Percentiles rank a stretch among this genome's conserved stretches.
These are phyloP conservation scores for Tachysurus fulvidraco DNA, from an alignment of 2,113 vertebrate species.

Conservation along the genomic window DNA sequence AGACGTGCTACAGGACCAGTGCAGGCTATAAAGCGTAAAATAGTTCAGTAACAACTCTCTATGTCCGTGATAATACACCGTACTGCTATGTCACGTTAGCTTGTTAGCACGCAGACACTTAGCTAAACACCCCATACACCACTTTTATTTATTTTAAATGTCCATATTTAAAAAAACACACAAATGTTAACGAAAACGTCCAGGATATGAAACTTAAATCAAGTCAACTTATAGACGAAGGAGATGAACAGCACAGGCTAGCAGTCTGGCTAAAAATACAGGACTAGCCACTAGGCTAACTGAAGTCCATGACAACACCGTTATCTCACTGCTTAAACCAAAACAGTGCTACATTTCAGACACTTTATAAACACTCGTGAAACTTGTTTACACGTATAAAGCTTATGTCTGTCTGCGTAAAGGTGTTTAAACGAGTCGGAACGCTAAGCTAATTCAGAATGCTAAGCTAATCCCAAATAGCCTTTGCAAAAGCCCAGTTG, in stretches of 20 bases:
- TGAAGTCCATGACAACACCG: neutral
- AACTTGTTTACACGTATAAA: neutral
- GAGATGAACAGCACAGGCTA: neutral
- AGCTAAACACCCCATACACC: neutral
- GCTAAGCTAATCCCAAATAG: neutral
- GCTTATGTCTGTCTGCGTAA: too few species aligned
- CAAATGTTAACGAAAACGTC: neutral
- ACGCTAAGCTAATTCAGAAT: slow-evolving; percentile 11
- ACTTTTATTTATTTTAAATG: neutral
- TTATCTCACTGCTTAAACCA: neutral
- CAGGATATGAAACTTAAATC: neutral
- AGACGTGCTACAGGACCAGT: neutral
- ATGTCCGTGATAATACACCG: neutral
- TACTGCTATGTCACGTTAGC: slow-evolving; percentile 7
- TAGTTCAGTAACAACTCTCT: neutral
- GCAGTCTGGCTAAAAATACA: neutral
- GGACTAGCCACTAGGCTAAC: neutral
- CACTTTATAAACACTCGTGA: neutral
- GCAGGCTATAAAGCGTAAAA: neutral
- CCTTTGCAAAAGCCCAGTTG: slow-evolving; percentile 8
- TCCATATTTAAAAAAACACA: neutral
- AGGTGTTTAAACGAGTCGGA: neutral
- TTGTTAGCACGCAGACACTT: neutral
- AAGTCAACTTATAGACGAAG: neutral
- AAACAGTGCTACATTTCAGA: neutral